A percentile compares a stretch with the other conserved stretches of the same genome.
These are phyloP conservation scores for Aegithalos caudatus DNA, from an alignment of 2,113 vertebrate genomes.

Conservation along the genomic window DNA sequence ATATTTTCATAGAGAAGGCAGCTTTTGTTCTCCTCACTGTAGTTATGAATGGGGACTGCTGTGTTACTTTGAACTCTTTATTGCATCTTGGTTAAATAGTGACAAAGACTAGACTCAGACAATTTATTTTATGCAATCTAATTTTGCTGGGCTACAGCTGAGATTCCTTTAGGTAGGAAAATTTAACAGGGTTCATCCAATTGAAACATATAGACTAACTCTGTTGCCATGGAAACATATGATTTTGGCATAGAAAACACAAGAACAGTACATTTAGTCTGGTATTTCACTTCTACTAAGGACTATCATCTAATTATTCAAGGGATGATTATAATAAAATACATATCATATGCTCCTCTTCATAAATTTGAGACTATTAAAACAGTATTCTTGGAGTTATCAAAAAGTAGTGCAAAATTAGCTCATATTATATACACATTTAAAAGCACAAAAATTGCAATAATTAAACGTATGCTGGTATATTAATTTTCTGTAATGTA, in stretches of 20 bases:
- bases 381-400: background rate
- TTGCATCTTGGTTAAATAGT: background rate
- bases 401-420: background rate
- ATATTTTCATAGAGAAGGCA: background rate
- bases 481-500: background rate
- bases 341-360: background rate
- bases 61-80: background rate
- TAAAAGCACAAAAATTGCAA: background rate
- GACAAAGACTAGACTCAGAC: conserved; percentile 6
- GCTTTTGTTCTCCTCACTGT: background rate
- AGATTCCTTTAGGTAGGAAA: conserved; percentile 32
- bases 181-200: conserved; percentile 37
- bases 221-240: conserved; percentile 21
- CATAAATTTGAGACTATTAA: background rate
- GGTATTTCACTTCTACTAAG: background rate
- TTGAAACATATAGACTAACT: conserved; percentile 26
- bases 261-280: background rate
- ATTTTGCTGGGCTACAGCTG: background rate
- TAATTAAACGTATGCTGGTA: background rate
- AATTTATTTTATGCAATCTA: conserved; percentile 43
- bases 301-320: background rate
- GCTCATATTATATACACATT: background rate
- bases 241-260: background rate
- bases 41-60: background rate
- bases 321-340: background rate